Evolutionary conservation across 2,797 vertebrate species (phyloP).

Genomic region (Apogon talboti): DNA sequence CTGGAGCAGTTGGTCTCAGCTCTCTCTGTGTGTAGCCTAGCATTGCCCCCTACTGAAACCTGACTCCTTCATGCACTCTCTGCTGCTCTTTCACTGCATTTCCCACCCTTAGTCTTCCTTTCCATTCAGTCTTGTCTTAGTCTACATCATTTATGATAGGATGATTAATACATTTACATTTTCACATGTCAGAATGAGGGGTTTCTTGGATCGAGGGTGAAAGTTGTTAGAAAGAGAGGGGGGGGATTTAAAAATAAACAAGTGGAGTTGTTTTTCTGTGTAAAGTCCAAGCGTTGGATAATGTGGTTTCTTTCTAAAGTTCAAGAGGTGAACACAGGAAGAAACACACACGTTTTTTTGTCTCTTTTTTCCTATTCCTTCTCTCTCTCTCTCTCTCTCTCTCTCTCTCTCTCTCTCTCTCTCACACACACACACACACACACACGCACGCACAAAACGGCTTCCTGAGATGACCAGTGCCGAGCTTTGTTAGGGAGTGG

Average conservation of each 20-base stretch:
- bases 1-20: conserved; percentile 46
- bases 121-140: conserved; percentile 2
- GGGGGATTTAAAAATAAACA: not conserved
- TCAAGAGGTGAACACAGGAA: conserved; percentile 38
- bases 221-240: no score
- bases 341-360: not conserved
- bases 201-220: not conserved
- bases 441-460: conserved; percentile 1
- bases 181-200: not conserved
- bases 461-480: conserved; percentile 27
- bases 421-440: not conserved
- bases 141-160: conserved; percentile 13
- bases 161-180: conserved; percentile 37
- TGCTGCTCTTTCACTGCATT: conserved; percentile 11
- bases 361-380: not conserved
- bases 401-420: not conserved
- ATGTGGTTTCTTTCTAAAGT: conserved; percentile 37
- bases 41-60: conserved; percentile 86
- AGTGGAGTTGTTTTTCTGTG: conserved; percentile 8
- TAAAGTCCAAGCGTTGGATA: conserved; percentile 6
- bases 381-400: not conserved
- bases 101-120: not conserved
- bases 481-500: conserved; percentile 23
- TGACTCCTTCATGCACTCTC: conserved; percentile 60
- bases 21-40: conserved; percentile 72